Evolutionary conservation across 1,140 invertebrate species (phyloP).

Genomic region (Acyrthosiphon pisum): DNA sequence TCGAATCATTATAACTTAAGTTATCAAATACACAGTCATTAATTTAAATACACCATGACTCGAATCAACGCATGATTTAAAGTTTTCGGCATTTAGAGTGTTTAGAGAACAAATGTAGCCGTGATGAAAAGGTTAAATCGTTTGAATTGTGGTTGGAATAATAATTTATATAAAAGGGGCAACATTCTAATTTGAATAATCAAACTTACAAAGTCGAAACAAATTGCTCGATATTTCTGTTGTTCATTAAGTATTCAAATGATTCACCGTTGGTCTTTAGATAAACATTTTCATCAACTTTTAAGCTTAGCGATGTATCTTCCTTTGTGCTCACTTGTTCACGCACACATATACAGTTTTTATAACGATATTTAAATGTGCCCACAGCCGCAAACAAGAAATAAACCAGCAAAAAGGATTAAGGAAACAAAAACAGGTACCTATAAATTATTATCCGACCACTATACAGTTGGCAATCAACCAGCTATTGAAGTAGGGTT

Average conservation of each 20-base stretch:
- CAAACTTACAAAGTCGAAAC: slow-evolving; percentile 30
- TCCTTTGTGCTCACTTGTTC: background rate
- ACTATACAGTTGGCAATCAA: background rate
- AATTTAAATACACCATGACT: background rate
- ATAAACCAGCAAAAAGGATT: background rate
- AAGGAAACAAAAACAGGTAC: background rate
- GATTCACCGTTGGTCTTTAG: background rate
- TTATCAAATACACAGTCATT: background rate
- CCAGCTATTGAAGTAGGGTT: background rate
- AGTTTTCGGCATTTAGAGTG: background rate
- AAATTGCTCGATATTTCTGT: slow-evolving; percentile 39
- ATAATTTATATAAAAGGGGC: slow-evolving; percentile 26
- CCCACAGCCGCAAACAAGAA: background rate
- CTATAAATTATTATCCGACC: slow-evolving; percentile 24
- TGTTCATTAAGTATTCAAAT: slow-evolving; percentile 54
- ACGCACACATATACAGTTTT: background rate
- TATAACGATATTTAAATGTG: background rate
- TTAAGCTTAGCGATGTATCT: background rate
- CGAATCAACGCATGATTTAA: background rate
- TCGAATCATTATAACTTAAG: background rate
- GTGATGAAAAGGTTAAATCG: slow-evolving; percentile 2
- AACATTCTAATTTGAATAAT: slow-evolving; percentile 43
- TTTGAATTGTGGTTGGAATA: background rate
- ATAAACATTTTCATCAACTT: slow-evolving; percentile 26
- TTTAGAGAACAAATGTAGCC: background rate